phyloP scores from a whole-genome alignment of 2,113 vertebrate species.

The Aegotheles bennettii region DNA sequence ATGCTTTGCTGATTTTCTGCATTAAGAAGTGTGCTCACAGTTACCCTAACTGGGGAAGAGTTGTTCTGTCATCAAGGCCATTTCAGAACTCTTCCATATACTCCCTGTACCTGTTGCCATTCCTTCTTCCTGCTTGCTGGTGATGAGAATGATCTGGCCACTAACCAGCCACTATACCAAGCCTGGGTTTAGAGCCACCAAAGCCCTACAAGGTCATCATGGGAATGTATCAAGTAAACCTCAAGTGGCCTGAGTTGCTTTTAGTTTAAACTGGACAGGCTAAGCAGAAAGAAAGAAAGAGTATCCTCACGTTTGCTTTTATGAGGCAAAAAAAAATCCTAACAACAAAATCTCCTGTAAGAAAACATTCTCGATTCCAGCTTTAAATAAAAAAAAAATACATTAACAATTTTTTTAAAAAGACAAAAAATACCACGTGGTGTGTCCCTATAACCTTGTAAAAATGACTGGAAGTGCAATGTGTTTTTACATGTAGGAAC shows the following conservation, averaged over 20 bases:
- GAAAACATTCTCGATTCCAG: background rate
- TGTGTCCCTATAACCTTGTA: background rate
- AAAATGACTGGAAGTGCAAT: constrained; percentile 28
- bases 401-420: too few relatives aligned
- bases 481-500: background rate
- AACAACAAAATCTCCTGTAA: background rate
- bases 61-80: background rate
- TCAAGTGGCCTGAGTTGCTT: background rate
- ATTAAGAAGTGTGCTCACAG: background rate
- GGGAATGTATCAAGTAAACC: background rate
- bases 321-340: background rate
- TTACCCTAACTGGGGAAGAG: background rate
- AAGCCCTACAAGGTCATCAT: background rate
- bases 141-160: background rate
- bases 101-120: background rate
- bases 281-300: background rate
- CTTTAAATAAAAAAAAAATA: background rate
- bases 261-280: background rate
- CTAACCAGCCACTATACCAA: background rate
- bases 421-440: background rate
- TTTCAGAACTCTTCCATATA: background rate
- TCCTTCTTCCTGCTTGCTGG: background rate
- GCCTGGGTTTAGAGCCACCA: background rate
- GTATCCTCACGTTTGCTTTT: background rate
- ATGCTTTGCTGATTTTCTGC: background rate